phyloP scores from a whole-genome alignment of 2,113 vertebrate species.

The Thalassoma bifasciatum region DNA sequence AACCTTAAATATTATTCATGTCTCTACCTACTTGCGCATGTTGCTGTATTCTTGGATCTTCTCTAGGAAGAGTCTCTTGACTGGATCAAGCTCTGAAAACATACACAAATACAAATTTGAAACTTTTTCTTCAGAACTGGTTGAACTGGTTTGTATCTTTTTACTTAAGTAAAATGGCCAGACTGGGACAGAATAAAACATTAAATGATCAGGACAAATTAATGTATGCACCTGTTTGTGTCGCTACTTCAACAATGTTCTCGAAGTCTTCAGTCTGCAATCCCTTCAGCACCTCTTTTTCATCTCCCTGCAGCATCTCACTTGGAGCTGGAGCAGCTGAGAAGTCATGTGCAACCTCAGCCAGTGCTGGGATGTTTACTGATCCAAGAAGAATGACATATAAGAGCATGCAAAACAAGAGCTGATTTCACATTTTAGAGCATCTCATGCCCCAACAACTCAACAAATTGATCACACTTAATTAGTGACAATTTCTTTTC shows the following conservation, averaged over 20 bases:
- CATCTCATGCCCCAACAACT: not conserved
- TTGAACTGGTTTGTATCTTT: not conserved
- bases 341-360: not conserved
- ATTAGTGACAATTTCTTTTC: no score
- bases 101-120: not conserved
- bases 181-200: no score
- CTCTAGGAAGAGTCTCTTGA: conserved; percentile 54
- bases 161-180: not conserved
- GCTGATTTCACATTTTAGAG: not conserved
- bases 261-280: conserved; percentile 1
- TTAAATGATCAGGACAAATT: no score
- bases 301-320: not conserved
- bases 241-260: not conserved
- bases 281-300: conserved; percentile 1
- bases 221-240: not conserved
- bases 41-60: conserved; percentile 57
- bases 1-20: not conserved
- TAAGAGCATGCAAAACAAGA: not conserved
- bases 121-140: not conserved
- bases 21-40: not conserved
- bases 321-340: not conserved
- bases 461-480: not conserved
- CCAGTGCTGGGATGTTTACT: not conserved
- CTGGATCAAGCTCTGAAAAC: conserved; percentile 44
- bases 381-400: not conserved